Percentiles rank a stretch among this genome's conserved stretches.
Conservation (phyloP, 2,888 invertebrate genomes). For the Nemapogon koenigi region DNA sequence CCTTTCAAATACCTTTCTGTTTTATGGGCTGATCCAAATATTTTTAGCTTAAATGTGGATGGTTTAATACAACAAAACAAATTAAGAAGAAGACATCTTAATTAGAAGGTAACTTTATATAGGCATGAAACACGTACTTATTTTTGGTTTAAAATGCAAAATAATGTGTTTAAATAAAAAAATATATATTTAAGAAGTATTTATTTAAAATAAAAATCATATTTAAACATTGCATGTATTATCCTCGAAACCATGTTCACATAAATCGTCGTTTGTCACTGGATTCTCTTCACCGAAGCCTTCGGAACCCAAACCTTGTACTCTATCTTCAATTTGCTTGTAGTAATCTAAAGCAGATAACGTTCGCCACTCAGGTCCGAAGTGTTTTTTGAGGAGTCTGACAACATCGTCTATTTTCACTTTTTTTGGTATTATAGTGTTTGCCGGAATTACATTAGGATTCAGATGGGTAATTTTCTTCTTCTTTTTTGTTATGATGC, state of each 20-base stretch:
- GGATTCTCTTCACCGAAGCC: constrained; percentile 9
- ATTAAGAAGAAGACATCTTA: too few species aligned
- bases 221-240: constrained; percentile 8
- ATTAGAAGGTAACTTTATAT: too few species aligned
- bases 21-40: too few species aligned
- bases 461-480: constrained; percentile 14
- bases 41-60: too few species aligned
- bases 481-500: constrained; percentile 14
- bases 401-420: constrained; percentile 14
- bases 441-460: constrained; percentile 12
- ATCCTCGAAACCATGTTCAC: constrained; percentile 10
- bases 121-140: too few species aligned
- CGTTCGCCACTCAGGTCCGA: constrained; percentile 11
- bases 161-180: too few species aligned
- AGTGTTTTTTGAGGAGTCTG: constrained; percentile 14
- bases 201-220: constrained; percentile 1
- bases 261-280: constrained; percentile 9
- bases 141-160: too few species aligned
- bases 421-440: constrained; percentile 10
- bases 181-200: not conserved
- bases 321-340: constrained; percentile 10
- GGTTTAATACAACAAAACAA: too few species aligned
- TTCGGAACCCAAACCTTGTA: too few species aligned
- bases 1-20: too few species aligned
- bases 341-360: constrained; percentile 12